phyloP scores from a whole-genome alignment of 2,888 invertebrate genomes.

The Scrobipalpa costella region DNA sequence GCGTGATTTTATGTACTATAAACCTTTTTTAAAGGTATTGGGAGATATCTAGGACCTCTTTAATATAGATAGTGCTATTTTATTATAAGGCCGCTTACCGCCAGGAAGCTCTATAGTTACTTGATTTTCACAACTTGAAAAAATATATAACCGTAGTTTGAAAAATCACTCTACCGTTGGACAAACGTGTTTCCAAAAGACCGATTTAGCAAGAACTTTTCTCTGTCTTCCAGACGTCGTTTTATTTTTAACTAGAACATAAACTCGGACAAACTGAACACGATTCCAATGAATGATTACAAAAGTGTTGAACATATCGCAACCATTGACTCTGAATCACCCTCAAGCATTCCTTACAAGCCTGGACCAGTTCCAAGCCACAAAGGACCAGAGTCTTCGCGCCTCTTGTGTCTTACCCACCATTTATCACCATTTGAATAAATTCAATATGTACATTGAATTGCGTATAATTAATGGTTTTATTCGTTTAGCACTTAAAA shows the following conservation, averaged over 20 bases:
- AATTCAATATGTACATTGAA: constrained; percentile 82
- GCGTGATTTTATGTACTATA: too few relatives aligned
- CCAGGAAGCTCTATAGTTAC: too few relatives aligned
- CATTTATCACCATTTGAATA: constrained; percentile 81
- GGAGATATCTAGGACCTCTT: too few relatives aligned
- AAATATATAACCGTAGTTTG: too few relatives aligned
- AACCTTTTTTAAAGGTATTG: too few relatives aligned
- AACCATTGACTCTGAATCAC: constrained; percentile 56
- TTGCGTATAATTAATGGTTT: constrained; percentile 80
- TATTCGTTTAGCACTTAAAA: constrained; percentile 81
- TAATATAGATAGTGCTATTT: too few relatives aligned
- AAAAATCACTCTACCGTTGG: too few relatives aligned
- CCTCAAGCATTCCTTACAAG: constrained; percentile 50
- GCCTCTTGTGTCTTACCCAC: constrained; percentile 69
- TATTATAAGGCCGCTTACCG: too few relatives aligned
- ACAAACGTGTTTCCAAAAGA: too few relatives aligned
- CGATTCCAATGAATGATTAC: constrained; percentile 13
- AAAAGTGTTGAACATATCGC: constrained; percentile 37
- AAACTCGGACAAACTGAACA: not conserved
- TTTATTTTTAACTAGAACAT: constrained; percentile 30
- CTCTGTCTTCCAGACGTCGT: too few relatives aligned
- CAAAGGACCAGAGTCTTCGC: constrained; percentile 54
- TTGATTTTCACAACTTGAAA: too few relatives aligned
- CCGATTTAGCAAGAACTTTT: too few relatives aligned
- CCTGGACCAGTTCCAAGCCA: constrained; percentile 42